Base-by-base conservation (phyloP, 2,888 invertebrate species). In the Cacoxenus indagator region DNA sequence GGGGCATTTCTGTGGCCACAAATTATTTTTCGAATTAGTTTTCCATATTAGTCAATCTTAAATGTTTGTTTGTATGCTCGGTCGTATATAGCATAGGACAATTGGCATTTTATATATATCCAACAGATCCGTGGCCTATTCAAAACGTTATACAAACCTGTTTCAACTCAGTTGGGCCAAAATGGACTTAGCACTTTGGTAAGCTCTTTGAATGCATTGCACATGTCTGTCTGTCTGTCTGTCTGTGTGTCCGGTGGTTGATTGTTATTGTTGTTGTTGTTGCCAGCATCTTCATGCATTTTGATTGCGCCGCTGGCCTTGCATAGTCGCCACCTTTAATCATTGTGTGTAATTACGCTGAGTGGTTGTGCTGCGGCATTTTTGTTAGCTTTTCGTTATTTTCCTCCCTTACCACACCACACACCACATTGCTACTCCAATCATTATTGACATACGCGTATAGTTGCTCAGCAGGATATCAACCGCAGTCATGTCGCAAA, bases 191-290 rank as follows among this genome's bases (percentile, higher is more conserved):
- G 73, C 77, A 78, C 81, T 69, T 77, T 73, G 62, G 66, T 76
- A 79, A 80, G 83, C 83, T 83, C 81, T 70, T 80, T 83, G 81
- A 77, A n/a, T n/a, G n/a, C n/a, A n/a, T n/a, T 14, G 37, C 37
- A 2, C 8, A 37, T 5, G 37, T 37, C 37, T 37, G 37, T 37
- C 37, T 4, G 37, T 31, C 0, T 31, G 31, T 31, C 3, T 48
- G 4, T 48, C 6, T 19, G 19, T 14, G 4, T 48, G n/a, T 48
- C 2, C 17, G n/a, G 8, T 48, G 48, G 17, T 17, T 1, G n/a
- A 17, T 17, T 48, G 48, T 48, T n/a, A 6, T 19, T 0, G 19
- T 17, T 48, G 4, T 6, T 9, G 22, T 19, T 17, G 43, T 11
- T 24, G 37, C 17, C 11, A 27, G 4, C n/a, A 19, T 24, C 43